Evolutionary conservation across 2,888 invertebrate genomes (phyloP).

Genomic region (Oxycera nigricornis): DNA sequence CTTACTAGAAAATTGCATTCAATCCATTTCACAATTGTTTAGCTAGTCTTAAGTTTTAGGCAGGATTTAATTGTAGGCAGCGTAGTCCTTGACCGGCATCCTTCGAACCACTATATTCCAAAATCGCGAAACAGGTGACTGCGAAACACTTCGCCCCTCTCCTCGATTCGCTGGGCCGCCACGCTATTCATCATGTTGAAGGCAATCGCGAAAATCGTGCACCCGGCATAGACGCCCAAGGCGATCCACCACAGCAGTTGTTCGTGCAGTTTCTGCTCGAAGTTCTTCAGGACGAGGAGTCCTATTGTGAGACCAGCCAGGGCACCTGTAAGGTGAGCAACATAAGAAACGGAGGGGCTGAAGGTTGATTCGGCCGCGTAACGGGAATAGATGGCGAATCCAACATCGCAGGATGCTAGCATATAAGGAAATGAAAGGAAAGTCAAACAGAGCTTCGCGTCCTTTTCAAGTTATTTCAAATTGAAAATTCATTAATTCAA

Average conservation of each 20-base stretch:
- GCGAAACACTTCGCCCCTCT: conserved; percentile 47
- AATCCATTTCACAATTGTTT: conserved; percentile 16
- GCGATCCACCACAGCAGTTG: conserved; percentile 97
- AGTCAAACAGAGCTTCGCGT: neutral
- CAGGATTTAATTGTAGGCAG: neutral
- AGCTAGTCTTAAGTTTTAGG: conserved; percentile 3
- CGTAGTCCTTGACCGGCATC: neutral
- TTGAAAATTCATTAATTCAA: neutral
- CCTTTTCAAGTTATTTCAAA: neutral
- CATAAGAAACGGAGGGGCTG: conserved; percentile 85
- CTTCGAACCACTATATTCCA: conserved; percentile 42
- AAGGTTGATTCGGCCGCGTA: conserved; percentile 72
- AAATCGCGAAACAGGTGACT: conserved; percentile 48
- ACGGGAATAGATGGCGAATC: conserved; percentile 93
- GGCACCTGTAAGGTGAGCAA: conserved; percentile 94
- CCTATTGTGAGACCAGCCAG: conserved; percentile 94
- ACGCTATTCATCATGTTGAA: conserved; percentile 86
- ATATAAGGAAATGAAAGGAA: conserved; percentile 37
- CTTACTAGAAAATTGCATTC: neutral
- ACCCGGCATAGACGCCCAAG: conserved; percentile 89
- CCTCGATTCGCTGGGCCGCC: conserved; percentile 52
- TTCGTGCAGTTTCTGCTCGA: conserved; percentile 93
- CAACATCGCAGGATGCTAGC: conserved; percentile 87
- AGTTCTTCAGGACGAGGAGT: conserved; percentile 91
- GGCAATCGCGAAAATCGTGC: conserved; percentile 89